Evolutionary conservation across 2,888 invertebrate genomes (phyloP).

Genomic region (Dendrolimus houi): DNA sequence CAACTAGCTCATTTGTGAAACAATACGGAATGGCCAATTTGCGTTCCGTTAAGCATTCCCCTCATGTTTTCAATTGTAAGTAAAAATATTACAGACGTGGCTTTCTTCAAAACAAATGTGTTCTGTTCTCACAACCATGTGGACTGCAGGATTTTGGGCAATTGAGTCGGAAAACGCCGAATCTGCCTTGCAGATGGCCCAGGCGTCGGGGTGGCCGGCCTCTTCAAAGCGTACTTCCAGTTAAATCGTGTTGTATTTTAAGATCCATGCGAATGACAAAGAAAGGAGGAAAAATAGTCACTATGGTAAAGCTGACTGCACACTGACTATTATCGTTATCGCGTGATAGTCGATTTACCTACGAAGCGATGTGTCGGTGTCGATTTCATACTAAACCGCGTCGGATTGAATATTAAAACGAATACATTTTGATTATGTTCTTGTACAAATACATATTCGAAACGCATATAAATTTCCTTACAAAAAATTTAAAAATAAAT

Average conservation of each 20-base stretch:
- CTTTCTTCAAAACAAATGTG: slow-evolving; percentile 49
- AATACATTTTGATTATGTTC: no score
- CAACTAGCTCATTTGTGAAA: slow-evolving; percentile 27
- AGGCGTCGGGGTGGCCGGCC: slow-evolving; percentile 26
- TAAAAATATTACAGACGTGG: slow-evolving; percentile 36
- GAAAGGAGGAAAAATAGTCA: slow-evolving; percentile 6
- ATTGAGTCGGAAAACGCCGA: slow-evolving; percentile 32
- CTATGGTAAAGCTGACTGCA: slow-evolving; percentile 3
- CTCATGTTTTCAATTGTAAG: slow-evolving; percentile 18
- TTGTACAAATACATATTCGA: no score
- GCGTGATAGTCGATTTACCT: no score
- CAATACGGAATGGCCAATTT: slow-evolving; percentile 29
- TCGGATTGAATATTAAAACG: no score
- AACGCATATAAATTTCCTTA: no score
- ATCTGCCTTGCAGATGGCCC: slow-evolving; percentile 65
- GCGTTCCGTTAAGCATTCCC: slow-evolving; percentile 10
- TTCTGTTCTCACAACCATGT: slow-evolving; percentile 64
- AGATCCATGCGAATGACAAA: slow-evolving; percentile 2
- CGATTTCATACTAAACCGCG: no score
- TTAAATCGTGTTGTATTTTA: slow-evolving; percentile 27
- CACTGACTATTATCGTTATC: background rate
- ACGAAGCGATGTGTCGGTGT: background rate
- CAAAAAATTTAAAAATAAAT: no score
- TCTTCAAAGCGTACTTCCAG: slow-evolving; percentile 53
- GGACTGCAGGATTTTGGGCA: slow-evolving; percentile 64